Percentiles rank a stretch among this genome's conserved stretches.
These are phyloP conservation scores for Bruchidius siliquastri DNA, from an alignment of 2,888 invertebrate genomes.

Conservation along the genomic window DNA sequence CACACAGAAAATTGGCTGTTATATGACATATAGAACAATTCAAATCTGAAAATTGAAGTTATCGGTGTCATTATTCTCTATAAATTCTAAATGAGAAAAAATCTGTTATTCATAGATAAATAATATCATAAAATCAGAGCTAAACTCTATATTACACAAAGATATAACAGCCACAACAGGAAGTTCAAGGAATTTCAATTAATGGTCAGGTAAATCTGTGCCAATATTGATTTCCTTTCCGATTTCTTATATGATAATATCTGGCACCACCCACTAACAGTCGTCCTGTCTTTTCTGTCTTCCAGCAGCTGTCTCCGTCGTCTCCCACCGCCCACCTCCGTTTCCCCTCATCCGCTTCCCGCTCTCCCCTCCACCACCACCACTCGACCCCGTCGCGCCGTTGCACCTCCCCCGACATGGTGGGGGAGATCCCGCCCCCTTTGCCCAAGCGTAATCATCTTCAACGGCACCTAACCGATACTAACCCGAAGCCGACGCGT, in stretches of 20 bases:
- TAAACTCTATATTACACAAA: too few species aligned
- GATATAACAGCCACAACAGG: too few species aligned
- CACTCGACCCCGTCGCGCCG: slow-evolving; percentile 26
- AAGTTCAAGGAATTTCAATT: too few species aligned
- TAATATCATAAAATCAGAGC: too few species aligned
- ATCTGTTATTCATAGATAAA: too few species aligned
- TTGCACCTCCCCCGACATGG: slow-evolving; percentile 25
- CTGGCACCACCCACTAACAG: not conserved
- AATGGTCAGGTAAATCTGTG: too few species aligned
- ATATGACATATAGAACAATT: too few species aligned
- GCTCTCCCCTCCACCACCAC: slow-evolving; percentile 13
- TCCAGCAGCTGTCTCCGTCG: slow-evolving; percentile 43
- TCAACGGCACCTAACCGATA: slow-evolving; percentile 7
- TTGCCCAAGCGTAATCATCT: slow-evolving; percentile 52
- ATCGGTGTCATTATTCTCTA: too few species aligned
- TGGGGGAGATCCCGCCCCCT: slow-evolving; percentile 48
- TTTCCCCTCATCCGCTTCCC: slow-evolving; percentile 11
- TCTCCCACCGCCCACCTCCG: slow-evolving; percentile 21
- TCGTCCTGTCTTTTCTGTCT: slow-evolving; percentile 32
- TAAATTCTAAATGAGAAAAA: too few species aligned
- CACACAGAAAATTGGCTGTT: too few species aligned
- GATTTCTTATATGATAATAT: not conserved
- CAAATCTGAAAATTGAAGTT: too few species aligned
- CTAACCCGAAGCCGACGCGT: not conserved
- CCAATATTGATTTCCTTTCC: too few species aligned